Evolutionary conservation across 1,140 invertebrate genomes (phyloP).

Genomic region (Cotesia chilonis): DNA sequence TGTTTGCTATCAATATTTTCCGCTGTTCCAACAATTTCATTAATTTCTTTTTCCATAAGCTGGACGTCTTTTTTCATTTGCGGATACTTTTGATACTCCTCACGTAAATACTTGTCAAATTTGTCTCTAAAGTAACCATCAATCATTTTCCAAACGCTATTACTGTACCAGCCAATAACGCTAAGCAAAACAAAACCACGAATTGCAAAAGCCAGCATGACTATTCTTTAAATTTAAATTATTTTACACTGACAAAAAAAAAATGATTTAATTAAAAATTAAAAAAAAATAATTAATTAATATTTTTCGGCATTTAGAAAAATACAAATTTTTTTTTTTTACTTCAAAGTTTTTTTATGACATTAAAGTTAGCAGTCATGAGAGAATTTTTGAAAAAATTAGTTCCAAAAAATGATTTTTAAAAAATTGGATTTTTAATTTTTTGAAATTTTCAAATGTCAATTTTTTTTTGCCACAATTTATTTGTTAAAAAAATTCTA

Average conservation of each 20-base stretch:
- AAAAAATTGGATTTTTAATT: no score
- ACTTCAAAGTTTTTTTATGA: not conserved
- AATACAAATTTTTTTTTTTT: no score
- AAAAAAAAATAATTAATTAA: no score
- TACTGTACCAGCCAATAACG: constrained; percentile 66
- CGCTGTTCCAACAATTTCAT: not conserved
- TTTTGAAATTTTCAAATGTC: no score
- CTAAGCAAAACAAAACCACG: constrained; percentile 61
- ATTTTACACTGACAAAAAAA: not conserved
- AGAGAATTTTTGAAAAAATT: no score
- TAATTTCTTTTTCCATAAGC: not conserved
- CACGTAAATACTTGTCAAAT: constrained; percentile 63
- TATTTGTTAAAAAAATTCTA: no score
- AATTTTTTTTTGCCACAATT: no score
- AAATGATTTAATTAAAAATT: no score
- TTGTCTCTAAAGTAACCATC: constrained; percentile 67
- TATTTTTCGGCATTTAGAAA: no score
- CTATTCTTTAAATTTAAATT: constrained; percentile 1
- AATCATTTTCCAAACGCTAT: constrained; percentile 65
- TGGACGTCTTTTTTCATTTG: constrained; percentile 49
- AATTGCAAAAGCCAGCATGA: constrained; percentile 59
- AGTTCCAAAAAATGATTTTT: no score
- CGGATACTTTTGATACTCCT: constrained; percentile 60
- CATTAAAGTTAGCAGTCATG: not conserved
- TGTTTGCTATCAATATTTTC: not conserved